Evolutionary conservation across 2,113 vertebrate genomes (phyloP).

Genomic region (Speoplatyrhinus poulsoni): DNA sequence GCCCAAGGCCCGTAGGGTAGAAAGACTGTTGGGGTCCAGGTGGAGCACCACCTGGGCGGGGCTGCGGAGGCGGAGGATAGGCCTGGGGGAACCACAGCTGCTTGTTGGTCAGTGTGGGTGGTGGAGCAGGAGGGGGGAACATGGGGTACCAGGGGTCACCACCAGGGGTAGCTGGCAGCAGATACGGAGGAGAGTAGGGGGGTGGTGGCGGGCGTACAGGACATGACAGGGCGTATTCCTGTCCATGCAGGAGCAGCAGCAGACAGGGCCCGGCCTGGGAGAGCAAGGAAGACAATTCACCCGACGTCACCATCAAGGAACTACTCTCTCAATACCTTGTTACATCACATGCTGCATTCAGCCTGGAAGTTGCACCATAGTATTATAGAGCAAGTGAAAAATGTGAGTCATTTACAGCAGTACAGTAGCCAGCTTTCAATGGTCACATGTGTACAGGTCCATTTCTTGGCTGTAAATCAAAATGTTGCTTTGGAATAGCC

Average conservation of each 20-base stretch:
- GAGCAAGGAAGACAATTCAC: not conserved
- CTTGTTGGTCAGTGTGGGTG: slow-evolving; percentile 14
- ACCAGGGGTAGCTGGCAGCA: slow-evolving; percentile 11
- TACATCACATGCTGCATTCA: too few relatives aligned
- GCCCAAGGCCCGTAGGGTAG: not conserved
- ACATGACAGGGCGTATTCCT: slow-evolving; percentile 64
- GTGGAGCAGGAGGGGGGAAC: not conserved
- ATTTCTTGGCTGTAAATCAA: too few relatives aligned
- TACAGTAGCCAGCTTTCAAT: too few relatives aligned
- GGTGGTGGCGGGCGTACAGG: slow-evolving; percentile 17
- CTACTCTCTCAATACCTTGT: too few relatives aligned
- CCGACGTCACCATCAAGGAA: too few relatives aligned
- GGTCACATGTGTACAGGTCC: too few relatives aligned
- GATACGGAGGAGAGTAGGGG: not conserved
- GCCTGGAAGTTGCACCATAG: too few relatives aligned
- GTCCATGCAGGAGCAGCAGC: slow-evolving; percentile 41
- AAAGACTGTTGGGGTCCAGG: not conserved
- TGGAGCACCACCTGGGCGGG: slow-evolving; percentile 1
- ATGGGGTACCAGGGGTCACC: slow-evolving; percentile 17
- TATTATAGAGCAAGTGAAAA: too few relatives aligned
- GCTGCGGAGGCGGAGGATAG: slow-evolving; percentile 25
- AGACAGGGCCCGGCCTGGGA: slow-evolving; percentile 57
- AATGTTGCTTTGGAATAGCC: too few relatives aligned
- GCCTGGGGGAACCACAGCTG: slow-evolving; percentile 31
- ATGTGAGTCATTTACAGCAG: too few relatives aligned